Base-by-base conservation (phyloP, 92 coral and sea anemone species). In the Bergia sp. region DNA sequence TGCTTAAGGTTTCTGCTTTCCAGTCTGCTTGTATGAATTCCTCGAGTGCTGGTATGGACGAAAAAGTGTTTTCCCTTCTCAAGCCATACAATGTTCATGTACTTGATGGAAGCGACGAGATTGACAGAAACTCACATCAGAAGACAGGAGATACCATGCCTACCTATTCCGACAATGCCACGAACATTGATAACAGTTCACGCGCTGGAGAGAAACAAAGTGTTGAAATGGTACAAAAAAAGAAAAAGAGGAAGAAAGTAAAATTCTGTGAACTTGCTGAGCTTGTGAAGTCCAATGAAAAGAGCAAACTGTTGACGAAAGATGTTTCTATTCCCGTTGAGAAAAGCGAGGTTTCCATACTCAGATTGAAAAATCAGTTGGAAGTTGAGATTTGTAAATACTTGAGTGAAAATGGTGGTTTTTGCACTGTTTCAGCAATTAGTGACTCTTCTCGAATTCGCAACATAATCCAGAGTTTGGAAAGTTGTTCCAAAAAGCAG, bases 41-140 rank as follows among this genome's bases (percentile, higher is more conserved):
- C 20, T 45, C 37, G 5, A 3, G 11, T 79, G 58, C 20, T 79
- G 86, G 20, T 4, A 23, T 1, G 37, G 75, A 81, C 0, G 47
- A 20, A 61, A 39, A 36, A 21, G 38, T 37, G 15, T 64, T 57
- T 80, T 18, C 38, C 9, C 86, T 83, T 67, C 86, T 83, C 77
- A 83, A 42, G 37, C 86, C 86, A 5, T 83, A 83, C 86, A 37
- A 67, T 36, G 77, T 67, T 23, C n/a, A 44, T 7, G 23, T 69
- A 45, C 73, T 83, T 44, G 77, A 83, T 8, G 43, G 21, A 69
- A 83, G 57, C 43, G 16, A 12, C 8, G 61, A 83, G 39, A 44
- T 4, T 37, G 13, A 69, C 1, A 71, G 11, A 44, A 69, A 23
- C 11, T 43, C 42, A 41, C 29, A 20, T 21, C 77, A 66, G 76